Conservation (phyloP, 2,888 invertebrate species). For the Tiliacea aurago region DNA sequence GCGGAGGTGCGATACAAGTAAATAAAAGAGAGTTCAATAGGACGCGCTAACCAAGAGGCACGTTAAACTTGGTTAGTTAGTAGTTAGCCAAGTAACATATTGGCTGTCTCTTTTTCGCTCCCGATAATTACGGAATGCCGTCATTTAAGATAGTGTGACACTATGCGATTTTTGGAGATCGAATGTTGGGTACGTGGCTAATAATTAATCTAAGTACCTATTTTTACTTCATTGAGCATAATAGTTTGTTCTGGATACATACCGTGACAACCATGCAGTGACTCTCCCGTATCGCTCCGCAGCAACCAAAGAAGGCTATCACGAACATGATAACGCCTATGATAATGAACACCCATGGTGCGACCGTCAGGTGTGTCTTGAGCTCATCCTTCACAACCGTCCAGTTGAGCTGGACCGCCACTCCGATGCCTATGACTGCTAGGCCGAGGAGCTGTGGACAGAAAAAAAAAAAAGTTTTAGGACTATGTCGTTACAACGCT, state of each 20-base stretch:
- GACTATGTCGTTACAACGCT: not conserved
- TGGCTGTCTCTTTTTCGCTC: not conserved
- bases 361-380: conserved; percentile 87
- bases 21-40: too few species aligned
- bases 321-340: conserved; percentile 93
- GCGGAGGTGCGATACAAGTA: too few species aligned
- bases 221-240: not conserved
- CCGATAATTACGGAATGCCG: not conserved
- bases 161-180: not conserved
- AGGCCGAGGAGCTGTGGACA: conserved; percentile 92
- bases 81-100: not conserved
- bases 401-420: conserved; percentile 91
- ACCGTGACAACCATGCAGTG: conserved; percentile 97
- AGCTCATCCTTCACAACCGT: conserved; percentile 86
- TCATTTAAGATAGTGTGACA: not conserved
- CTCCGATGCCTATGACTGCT: conserved; percentile 92
- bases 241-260: conserved; percentile 76
- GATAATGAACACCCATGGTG: conserved; percentile 92
- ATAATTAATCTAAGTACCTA: too few species aligned
- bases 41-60: too few species aligned
- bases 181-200: not conserved
- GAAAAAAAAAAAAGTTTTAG: conserved; percentile 68
- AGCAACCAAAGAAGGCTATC: conserved; percentile 97
- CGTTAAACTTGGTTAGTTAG: not conserved
- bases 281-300: conserved; percentile 96